Base-by-base conservation (phyloP, 2,888 invertebrate species). In the Lacanobia oleracea region DNA sequence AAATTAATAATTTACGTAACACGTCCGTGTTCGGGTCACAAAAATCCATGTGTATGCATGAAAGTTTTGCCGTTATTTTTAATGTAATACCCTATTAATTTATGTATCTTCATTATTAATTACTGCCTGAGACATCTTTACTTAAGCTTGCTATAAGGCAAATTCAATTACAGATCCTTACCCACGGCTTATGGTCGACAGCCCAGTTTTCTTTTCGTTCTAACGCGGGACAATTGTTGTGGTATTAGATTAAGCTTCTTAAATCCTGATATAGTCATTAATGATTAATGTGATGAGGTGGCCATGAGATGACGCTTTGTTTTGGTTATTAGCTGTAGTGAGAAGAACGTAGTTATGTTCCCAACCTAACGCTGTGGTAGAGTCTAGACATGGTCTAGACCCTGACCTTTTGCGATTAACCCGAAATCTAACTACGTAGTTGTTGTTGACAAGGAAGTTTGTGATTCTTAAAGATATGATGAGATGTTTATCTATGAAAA, bases 141-240 rank as follows among this genome's bases (percentile, higher is more conserved):
- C 23, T 4, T 50, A 72, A 62, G 61, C 50, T 70, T 51, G 2
- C 5, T 61, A 18, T 45, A 27, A 57, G n/a, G 23, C 5, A 40
- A 68, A 68, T 56, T 61, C 51, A 63, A 68, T 76, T 54, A 63
- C 23, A 60, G 50, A 14, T 6, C 8, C 67, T 43, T 21, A 64
- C 21, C 18, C 23, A 45, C n/a, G 76, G 63, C 81, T 64, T 61
- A 64, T 60, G 45, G 64, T 64, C 16, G 48, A 63, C 37, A 60
- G 4, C 10, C 10, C 12, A 12, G 7, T 43, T 12, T 54, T 67
- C 45, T 75, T 79, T 78, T 51, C 37, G 14, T 21, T 18, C 51
- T 40, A 45, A 60, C 12, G 12, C 7, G 59, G 67, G 62, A 57
- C 48, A 63, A 63, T 50, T 75, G 33, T 53, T 53, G 12, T 8